Conservation (phyloP, 2,113 vertebrate species). For the Geococcyx californianus region DNA sequence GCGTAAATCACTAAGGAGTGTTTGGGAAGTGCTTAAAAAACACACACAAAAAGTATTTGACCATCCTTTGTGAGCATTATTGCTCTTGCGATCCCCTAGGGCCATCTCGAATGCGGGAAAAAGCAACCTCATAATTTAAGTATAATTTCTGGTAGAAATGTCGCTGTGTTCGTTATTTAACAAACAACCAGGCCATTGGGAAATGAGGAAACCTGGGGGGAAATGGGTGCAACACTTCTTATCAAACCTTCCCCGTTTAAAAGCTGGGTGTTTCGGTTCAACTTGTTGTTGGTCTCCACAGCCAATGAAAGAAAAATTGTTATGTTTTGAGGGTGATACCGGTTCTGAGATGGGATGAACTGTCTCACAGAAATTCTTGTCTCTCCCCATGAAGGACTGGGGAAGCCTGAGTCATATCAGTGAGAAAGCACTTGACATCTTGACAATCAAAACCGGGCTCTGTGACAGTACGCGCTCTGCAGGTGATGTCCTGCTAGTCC, state of each 20-base stretch:
- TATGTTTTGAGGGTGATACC: not conserved
- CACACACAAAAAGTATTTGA: not conserved
- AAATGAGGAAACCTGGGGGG: not conserved
- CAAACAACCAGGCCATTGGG: rapidly evolving
- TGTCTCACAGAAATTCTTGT: not conserved
- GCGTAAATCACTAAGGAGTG: not conserved
- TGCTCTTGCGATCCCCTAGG: not conserved
- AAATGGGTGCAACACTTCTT: not conserved
- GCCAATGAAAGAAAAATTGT: not conserved
- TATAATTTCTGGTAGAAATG: not conserved
- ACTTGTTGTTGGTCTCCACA: not conserved
- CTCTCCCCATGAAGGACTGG: not conserved
- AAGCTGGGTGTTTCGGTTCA: not conserved
- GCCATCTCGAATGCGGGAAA: not conserved
- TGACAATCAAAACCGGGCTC: not conserved
- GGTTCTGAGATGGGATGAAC: not conserved
- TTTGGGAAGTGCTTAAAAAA: not conserved
- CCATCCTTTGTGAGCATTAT: not conserved
- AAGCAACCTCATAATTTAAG: not conserved
- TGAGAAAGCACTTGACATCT: not conserved
- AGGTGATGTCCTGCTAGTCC: not conserved
- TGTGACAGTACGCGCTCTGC: not conserved
- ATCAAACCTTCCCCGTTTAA: not conserved
- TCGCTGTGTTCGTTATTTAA: not conserved
- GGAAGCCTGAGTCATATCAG: not conserved